phyloP scores from a whole-genome alignment of 2,888 invertebrate species.

The Aricia artaxerxes region DNA sequence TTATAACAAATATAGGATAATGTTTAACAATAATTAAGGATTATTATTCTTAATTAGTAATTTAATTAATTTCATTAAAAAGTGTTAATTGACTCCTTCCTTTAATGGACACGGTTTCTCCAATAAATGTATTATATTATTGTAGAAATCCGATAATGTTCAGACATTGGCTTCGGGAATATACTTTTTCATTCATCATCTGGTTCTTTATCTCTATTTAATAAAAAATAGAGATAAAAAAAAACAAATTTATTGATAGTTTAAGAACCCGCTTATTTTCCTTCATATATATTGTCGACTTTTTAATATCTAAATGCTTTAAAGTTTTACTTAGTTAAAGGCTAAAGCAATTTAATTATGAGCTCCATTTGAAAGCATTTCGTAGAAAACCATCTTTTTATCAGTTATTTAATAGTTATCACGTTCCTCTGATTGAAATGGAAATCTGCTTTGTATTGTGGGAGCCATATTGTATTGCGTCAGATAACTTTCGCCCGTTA shows the following conservation, averaged over 20 bases:
- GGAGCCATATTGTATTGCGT: constrained; percentile 28
- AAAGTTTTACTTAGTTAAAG: too few relatives aligned
- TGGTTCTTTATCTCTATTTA: too few relatives aligned
- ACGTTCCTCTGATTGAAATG: constrained; percentile 32
- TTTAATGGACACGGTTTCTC: background rate
- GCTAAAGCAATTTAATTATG: too few relatives aligned
- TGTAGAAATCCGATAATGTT: background rate
- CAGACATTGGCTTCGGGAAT: background rate
- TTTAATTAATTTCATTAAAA: background rate
- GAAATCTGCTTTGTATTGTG: constrained; percentile 32
- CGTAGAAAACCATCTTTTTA: background rate
- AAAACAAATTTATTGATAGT: too few relatives aligned
- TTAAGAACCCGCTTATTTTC: too few relatives aligned
- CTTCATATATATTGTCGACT: too few relatives aligned
- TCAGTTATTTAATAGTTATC: background rate
- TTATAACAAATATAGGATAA: background rate
- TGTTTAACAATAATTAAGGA: background rate
- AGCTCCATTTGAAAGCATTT: background rate
- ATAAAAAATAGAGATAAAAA: too few relatives aligned
- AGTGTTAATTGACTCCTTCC: background rate
- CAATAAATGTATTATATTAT: background rate
- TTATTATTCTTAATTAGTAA: background rate
- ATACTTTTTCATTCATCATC: background rate
- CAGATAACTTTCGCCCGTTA: constrained; percentile 32
- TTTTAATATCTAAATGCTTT: too few relatives aligned